These are phyloP conservation scores for Hirtodrosophila alboralis DNA, from an alignment of 2,888 invertebrate genomes.

Conservation along the genomic window DNA sequence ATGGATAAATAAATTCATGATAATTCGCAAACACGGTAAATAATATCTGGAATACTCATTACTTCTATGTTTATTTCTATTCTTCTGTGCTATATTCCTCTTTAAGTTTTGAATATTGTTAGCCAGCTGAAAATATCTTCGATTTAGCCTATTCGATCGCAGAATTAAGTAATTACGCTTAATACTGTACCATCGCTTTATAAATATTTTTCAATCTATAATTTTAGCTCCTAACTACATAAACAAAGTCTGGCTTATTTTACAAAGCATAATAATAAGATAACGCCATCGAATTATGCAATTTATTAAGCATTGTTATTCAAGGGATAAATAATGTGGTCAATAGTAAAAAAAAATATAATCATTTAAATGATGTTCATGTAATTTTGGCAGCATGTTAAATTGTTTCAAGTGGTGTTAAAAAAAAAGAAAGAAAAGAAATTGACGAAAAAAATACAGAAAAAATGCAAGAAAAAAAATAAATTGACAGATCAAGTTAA, in stretches of 20 bases:
- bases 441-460: conserved; percentile 17
- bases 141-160: too few species aligned
- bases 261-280: conserved; percentile 1
- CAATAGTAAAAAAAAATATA: conserved; percentile 4
- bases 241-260: not conserved
- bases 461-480: conserved; percentile 9
- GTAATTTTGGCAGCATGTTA: conserved; percentile 21
- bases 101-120: too few species aligned
- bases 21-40: too few species aligned
- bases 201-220: too few species aligned
- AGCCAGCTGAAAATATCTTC: too few species aligned
- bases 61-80: too few species aligned
- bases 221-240: too few species aligned
- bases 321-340: conserved; percentile 13
- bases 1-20: too few species aligned
- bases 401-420: not conserved
- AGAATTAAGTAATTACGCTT: too few species aligned
- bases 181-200: too few species aligned
- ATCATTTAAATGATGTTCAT: conserved; percentile 17
- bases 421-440: conserved; percentile 18
- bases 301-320: conserved; percentile 15
- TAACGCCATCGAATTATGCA: conserved; percentile 21
- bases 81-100: too few species aligned
- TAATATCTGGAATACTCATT: too few species aligned
- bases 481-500: conserved; percentile 35